Base-by-base conservation (phyloP, 2,888 invertebrate species). In the Tiliacea citrago region DNA sequence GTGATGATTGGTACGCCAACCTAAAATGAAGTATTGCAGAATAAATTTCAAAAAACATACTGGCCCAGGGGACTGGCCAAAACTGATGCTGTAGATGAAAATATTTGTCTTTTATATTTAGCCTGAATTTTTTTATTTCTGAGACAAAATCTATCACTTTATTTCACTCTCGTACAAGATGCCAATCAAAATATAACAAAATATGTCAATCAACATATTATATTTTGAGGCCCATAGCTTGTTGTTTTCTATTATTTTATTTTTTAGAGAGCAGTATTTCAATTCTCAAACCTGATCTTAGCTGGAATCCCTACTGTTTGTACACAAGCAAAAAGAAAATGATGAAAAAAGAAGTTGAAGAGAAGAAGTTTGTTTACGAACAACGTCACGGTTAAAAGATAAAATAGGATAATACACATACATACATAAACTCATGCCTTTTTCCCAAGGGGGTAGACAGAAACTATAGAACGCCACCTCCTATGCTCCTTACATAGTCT, bases 1-100 rank as follows among this genome's bases (percentile, higher is more conserved):
- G 42, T 45, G 66, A 45, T 73, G 49, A 74, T 78, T 78, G 74
- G 49, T 67, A 45, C 67, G 77, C 74, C 81, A 67, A 42, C 66
- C n/a, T 45, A 51, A 49, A 66, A 73, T 45, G 79, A 60, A 79
- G 13, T 61, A 73, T 73, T 13, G 72, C n/a, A n/a, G n/a, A 35
- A 77, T 49, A 49, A 57, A 68, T 68, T 77, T 49, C 2, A 49
- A 49, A 62, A 68, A 21, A 47, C 62, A 13, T 12, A 21, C 39
- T 3, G n/a, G 18, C 12, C 58, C 39, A 18, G 10, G 49, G 49
- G 51, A 70, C 35, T 78, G 49, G 1, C 49, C 47, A 35, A 45
- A 57, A 45, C 12, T 24, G 21, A 47, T 42, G 42, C 10, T 45
- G 10, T 45, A 42, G 12, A 69, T 55, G 24, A 62, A 55, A 49